Evolutionary conservation across 1,140 invertebrate genomes (phyloP), one percentile per base, ranked within the genome.

Genomic region (Parasteatoda tepidariorum): DNA sequence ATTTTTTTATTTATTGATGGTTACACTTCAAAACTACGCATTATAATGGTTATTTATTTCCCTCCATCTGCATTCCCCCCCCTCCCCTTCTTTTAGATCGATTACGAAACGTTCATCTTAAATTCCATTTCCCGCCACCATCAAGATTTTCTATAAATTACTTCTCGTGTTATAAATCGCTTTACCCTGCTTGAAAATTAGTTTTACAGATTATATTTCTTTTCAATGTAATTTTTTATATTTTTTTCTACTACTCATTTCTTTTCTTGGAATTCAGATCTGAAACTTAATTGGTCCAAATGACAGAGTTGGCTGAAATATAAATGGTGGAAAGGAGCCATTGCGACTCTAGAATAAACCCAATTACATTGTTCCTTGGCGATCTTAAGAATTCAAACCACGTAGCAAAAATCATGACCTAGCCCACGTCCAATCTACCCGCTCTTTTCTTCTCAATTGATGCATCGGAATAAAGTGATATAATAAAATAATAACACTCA

Each of bases 131-230:
- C n/a, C n/a, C n/a, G n/a, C n/a, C n/a, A n/a, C n/a, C n/a, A n/a
- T n/a, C n/a, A n/a, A n/a, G n/a, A n/a, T n/a, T n/a, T n/a, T n/a
- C 66, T 55, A 55, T 54, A 66, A 78, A 66, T 78, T 57, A 57
- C 74, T 18, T 61, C 34, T 28, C 18, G 64, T 26, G 76, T 79
- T 68, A 79, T 68, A 79, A 79, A 79, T 79, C 41, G 48, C 30
- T 59, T 68, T 48, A 18, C 75, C 26, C 30, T n/a, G 64, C 48
- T 59, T 22, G 62, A 57, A 79, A 79, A 79, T 79, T 68, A 79
- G 76, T 79, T 79, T 79, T 68, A 79, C 76, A 79, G 76, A 68
- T 79, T 59, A 76, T 34, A 76, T 76, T 76, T 76, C 61, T 73
- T 73, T 73, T 66, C 59, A 31, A 34, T 24, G 11, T 4, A 31